Conservation (phyloP, 2,113 vertebrate genomes). For the Vanacampus margaritifer region DNA sequence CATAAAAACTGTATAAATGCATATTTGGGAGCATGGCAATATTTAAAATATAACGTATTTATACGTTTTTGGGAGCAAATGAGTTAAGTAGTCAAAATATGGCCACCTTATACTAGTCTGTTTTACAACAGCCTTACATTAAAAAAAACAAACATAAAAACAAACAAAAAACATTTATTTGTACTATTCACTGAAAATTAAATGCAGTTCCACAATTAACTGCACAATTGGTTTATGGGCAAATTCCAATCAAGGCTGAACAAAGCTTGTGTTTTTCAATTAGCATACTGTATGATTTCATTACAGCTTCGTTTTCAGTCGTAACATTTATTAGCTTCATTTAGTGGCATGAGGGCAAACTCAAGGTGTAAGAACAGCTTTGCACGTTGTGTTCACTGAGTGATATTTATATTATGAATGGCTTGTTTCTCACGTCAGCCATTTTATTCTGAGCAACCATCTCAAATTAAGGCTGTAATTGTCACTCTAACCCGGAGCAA, state of each 20-base stretch:
- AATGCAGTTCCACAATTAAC: neutral
- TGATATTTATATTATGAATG: constrained; percentile 17
- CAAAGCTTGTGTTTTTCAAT: neutral
- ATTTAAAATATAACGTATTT: too few relatives aligned
- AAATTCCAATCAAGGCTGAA: constrained; percentile 5
- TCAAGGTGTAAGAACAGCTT: constrained; percentile 18
- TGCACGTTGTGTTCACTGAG: constrained; percentile 11
- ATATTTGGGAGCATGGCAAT: too few relatives aligned
- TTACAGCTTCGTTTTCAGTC: neutral
- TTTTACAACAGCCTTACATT: too few relatives aligned
- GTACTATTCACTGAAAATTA: neutral
- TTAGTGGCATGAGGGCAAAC: constrained; percentile 9
- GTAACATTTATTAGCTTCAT: neutral
- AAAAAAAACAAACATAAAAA: too few relatives aligned
- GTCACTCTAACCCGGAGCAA: constrained; percentile 58
- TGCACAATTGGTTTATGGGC: neutral
- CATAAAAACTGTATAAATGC: too few relatives aligned
- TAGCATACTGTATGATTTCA: neutral
- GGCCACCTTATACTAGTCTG: too few relatives aligned
- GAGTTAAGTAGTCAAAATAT: too few relatives aligned
- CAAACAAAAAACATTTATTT: neutral
- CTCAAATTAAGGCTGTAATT: constrained; percentile 68
- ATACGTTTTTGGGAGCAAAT: too few relatives aligned
- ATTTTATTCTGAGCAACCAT: constrained; percentile 23
- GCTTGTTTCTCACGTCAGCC: neutral